Conservation (phyloP, 1,140 invertebrate species). For the Sesamia nonagrioides region DNA sequence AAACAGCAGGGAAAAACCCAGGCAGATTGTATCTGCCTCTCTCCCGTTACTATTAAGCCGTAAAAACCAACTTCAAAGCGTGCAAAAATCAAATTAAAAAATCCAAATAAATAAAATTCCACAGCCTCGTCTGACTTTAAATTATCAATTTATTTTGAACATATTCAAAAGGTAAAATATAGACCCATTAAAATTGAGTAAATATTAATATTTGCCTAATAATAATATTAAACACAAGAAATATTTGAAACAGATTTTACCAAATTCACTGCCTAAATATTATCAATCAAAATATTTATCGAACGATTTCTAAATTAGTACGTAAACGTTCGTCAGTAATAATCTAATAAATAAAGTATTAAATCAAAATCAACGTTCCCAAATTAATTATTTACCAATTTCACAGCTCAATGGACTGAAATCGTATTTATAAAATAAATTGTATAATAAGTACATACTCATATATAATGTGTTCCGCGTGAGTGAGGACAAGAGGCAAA, state of each 20-base stretch:
- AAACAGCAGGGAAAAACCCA: too few species aligned
- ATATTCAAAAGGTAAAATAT: neutral
- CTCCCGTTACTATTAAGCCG: too few species aligned
- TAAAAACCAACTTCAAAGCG: too few species aligned
- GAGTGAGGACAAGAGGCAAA: conserved; percentile 77
- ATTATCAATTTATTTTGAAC: neutral
- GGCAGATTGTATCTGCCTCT: too few species aligned
- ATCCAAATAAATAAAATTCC: too few species aligned
- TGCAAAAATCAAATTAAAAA: too few species aligned
- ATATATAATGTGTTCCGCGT: conserved; percentile 74
- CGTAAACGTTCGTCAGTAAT: neutral
- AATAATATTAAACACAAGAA: neutral
- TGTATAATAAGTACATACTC: conserved; percentile 70
- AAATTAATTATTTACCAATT: conserved; percentile 50
- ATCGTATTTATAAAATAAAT: conserved; percentile 78
- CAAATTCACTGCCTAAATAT: conserved; percentile 1
- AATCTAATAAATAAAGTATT: conserved; percentile 8
- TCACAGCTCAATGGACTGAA: conserved; percentile 60
- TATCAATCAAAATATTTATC: conserved; percentile 18
- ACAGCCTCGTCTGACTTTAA: too few species aligned
- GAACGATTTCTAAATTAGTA: neutral
- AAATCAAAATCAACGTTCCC: conserved; percentile 21
- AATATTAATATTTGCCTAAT: neutral
- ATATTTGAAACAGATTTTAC: neutral
- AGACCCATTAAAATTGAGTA: neutral